A percentile compares a stretch with the other conserved stretches of the same genome.
Conservation (phyloP, 2,113 vertebrate genomes). For the Eptesicus fuscus region DNA sequence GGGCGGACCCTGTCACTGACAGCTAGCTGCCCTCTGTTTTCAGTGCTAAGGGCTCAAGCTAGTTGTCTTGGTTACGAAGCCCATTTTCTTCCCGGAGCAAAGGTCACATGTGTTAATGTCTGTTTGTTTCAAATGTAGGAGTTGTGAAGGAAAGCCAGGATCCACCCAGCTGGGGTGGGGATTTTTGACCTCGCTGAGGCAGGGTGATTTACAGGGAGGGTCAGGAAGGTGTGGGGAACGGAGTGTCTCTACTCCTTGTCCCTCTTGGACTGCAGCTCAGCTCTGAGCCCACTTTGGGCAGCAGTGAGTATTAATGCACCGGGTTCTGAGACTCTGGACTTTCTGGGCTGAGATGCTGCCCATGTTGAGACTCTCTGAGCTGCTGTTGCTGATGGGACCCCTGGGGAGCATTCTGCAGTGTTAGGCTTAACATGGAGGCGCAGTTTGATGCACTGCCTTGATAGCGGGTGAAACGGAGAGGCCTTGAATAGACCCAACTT, state of each 20-base stretch:
- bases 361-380: neutral
- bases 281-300: neutral
- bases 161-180: neutral
- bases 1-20: neutral
- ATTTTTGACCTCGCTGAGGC: neutral
- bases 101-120: constrained; percentile 49
- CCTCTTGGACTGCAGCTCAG: neutral
- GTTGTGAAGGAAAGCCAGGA: neutral
- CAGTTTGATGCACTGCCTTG: neutral
- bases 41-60: neutral
- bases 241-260: neutral
- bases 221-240: neutral
- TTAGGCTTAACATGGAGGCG: neutral
- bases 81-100: constrained; percentile 23
- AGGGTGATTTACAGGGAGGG: neutral
- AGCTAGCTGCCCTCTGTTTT: constrained; percentile 13
- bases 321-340: neutral
- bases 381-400: neutral
- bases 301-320: neutral
- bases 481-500: neutral
- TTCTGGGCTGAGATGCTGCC: neutral
- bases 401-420: neutral
- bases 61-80: constrained; percentile 55
- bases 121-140: constrained; percentile 4
- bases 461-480: neutral